Evolutionary conservation across 1,140 invertebrate genomes (phyloP).

Genomic region (Microplitis mediator): DNA sequence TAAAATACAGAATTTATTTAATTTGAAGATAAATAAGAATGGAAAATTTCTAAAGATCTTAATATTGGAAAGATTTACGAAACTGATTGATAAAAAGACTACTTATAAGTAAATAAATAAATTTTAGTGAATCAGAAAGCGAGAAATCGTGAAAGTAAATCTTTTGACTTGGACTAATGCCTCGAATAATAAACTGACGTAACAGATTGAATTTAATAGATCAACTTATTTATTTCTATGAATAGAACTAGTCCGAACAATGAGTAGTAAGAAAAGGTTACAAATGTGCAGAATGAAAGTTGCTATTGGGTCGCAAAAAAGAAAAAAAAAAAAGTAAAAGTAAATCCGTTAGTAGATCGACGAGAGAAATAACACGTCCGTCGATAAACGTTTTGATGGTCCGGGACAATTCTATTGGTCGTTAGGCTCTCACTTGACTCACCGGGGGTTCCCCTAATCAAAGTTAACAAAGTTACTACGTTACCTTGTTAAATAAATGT

Average conservation of each 20-base stretch:
- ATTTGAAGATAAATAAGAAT: no score
- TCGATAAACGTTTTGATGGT: conserved; percentile 42
- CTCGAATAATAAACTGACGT: no score
- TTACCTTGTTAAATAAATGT: conserved; percentile 58
- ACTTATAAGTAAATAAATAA: no score
- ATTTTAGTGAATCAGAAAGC: no score
- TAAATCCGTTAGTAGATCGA: conserved; percentile 36
- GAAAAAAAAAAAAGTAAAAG: background rate
- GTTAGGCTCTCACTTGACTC: conserved; percentile 43
- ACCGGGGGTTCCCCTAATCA: conserved; percentile 50
- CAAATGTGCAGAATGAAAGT: background rate
- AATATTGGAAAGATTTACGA: no score
- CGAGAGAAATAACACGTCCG: conserved; percentile 7
- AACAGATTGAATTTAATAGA: conserved; percentile 1
- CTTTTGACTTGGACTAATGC: no score
- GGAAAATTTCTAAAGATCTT: no score
- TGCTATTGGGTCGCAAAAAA: no score
- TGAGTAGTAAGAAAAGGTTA: background rate
- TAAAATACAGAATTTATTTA: no score
- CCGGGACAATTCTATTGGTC: conserved; percentile 51
- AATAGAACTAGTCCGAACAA: background rate
- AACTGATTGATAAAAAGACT: no score
- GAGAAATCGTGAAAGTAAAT: no score
- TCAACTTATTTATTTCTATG: background rate
- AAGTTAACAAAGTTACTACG: conserved; percentile 50